Evolutionary conservation across 2,113 vertebrate genomes (phyloP).

Genomic region (Salminus brasiliensis): DNA sequence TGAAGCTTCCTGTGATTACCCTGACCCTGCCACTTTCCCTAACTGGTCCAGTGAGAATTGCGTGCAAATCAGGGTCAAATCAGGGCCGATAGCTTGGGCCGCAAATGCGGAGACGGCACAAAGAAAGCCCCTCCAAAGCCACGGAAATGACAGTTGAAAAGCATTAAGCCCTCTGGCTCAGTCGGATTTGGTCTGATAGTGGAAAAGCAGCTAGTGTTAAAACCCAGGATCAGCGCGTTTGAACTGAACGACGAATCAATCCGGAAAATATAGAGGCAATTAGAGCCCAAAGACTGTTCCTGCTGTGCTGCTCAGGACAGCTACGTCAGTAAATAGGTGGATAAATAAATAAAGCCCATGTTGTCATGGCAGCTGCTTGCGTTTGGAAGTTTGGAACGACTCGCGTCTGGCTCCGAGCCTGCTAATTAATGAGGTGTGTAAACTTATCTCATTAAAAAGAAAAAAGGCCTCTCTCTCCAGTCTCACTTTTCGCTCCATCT

Average conservation of each 20-base stretch:
- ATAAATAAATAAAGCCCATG: constrained; percentile 68
- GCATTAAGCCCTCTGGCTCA: not conserved
- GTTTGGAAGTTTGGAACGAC: constrained; percentile 27
- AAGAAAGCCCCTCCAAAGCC: not conserved
- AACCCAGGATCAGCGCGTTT: constrained; percentile 26
- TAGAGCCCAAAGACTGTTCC: constrained; percentile 54
- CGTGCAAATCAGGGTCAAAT: not conserved
- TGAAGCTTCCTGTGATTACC: too few relatives aligned
- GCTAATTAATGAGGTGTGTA: constrained; percentile 78
- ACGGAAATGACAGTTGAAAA: not conserved
- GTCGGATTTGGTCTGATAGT: not conserved
- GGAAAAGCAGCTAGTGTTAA: constrained; percentile 29
- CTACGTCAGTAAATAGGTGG: constrained; percentile 56
- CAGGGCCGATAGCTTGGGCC: not conserved
- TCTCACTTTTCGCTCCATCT: constrained; percentile 33
- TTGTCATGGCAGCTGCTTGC: constrained; percentile 30
- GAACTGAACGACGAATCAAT: constrained; percentile 71
- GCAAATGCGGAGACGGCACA: not conserved
- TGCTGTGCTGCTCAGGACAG: constrained; percentile 7
- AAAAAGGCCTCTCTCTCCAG: constrained; percentile 27
- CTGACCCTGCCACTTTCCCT: not conserved
- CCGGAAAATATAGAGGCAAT: constrained; percentile 77
- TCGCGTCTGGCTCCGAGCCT: constrained; percentile 43
- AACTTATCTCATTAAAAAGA: constrained; percentile 67
- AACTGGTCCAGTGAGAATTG: not conserved